Conservation (phyloP, 2,113 vertebrate species). For the Daboia siamensis region DNA sequence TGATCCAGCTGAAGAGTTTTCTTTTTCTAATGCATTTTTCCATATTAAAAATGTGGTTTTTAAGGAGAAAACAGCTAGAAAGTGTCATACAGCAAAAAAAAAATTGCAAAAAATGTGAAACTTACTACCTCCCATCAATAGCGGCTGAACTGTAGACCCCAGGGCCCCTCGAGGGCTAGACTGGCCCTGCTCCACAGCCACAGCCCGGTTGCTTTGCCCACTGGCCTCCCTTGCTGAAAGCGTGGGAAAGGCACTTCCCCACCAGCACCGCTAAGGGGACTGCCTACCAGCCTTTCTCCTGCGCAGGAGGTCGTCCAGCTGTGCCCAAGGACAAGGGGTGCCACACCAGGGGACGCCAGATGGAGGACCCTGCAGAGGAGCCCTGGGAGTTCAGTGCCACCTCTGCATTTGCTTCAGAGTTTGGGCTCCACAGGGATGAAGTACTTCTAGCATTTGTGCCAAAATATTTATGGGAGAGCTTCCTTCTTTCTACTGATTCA, state of each 20-base stretch:
- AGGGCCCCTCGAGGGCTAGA: neutral
- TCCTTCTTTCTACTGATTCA: neutral
- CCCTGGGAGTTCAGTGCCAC: neutral
- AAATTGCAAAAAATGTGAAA: constrained; percentile 1
- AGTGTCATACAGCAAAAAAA: constrained; percentile 30
- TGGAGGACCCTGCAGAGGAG: neutral
- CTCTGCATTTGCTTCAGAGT: constrained; percentile 2
- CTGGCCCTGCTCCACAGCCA: neutral
- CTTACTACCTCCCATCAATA: constrained; percentile 6
- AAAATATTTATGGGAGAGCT: neutral
- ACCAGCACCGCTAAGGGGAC: neutral
- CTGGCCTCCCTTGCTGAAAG: neutral
- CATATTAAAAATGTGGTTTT: neutral
- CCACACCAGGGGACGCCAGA: neutral
- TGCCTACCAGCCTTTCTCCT: neutral
- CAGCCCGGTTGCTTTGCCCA: neutral
- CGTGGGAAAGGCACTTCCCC: neutral
- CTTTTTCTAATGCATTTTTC: constrained; percentile 3
- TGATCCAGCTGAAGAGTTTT: neutral
- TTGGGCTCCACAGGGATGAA: constrained; percentile 13
- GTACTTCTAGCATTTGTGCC: neutral
- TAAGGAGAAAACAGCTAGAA: constrained; percentile 3
- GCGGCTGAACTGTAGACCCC: neutral
- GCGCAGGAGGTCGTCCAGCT: neutral
- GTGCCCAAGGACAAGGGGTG: neutral